A percentile compares a stretch with the other conserved stretches of the same genome.
phyloP scores from a whole-genome alignment of 2,888 invertebrate genomes.

The Masnerella sp. region DNA sequence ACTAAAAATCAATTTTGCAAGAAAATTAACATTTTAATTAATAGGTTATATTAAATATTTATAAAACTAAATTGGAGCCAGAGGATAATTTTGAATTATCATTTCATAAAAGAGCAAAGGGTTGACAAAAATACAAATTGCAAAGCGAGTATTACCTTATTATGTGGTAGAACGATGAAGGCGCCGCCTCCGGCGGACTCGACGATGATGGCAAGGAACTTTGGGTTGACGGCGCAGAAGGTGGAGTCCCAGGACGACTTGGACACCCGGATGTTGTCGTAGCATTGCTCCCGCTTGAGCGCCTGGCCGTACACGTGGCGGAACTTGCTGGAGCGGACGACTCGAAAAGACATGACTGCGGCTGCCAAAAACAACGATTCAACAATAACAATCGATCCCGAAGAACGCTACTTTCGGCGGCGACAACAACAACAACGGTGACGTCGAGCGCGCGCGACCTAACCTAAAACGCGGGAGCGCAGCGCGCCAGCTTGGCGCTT shows the following conservation, averaged over 20 bases:
- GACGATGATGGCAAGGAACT: slow-evolving; percentile 97
- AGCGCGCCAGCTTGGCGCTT: slow-evolving; percentile 6
- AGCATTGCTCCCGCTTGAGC: slow-evolving; percentile 96
- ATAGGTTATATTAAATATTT: too few relatives aligned
- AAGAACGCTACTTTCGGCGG: slow-evolving; percentile 15
- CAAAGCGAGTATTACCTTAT: slow-evolving; percentile 84
- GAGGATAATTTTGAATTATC: too few relatives aligned
- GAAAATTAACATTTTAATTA: too few relatives aligned
- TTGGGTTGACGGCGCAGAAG: slow-evolving; percentile 98
- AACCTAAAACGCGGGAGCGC: slow-evolving; percentile 27
- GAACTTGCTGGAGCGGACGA: slow-evolving; percentile 98
- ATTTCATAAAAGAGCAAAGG: slow-evolving; percentile 2
- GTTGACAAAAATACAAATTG: background rate
- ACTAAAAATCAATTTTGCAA: too few relatives aligned
- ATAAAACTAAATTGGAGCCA: too few relatives aligned
- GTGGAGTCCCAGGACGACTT: slow-evolving; percentile 99
- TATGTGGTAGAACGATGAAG: slow-evolving; percentile 95
- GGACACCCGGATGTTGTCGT: slow-evolving; percentile 97
- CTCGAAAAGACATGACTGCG: slow-evolving; percentile 92
- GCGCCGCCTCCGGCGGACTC: slow-evolving; percentile 98
- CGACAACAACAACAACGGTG: slow-evolving; percentile 27
- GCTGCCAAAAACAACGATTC: slow-evolving; percentile 50
- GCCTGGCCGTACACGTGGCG: slow-evolving; percentile 96
- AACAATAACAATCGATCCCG: slow-evolving; percentile 36
- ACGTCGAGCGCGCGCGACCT: slow-evolving; percentile 37